Percentiles rank a stretch among this genome's conserved stretches.
phyloP scores from a whole-genome alignment of 2,888 invertebrate genomes.

The Ormyrus rosae region DNA sequence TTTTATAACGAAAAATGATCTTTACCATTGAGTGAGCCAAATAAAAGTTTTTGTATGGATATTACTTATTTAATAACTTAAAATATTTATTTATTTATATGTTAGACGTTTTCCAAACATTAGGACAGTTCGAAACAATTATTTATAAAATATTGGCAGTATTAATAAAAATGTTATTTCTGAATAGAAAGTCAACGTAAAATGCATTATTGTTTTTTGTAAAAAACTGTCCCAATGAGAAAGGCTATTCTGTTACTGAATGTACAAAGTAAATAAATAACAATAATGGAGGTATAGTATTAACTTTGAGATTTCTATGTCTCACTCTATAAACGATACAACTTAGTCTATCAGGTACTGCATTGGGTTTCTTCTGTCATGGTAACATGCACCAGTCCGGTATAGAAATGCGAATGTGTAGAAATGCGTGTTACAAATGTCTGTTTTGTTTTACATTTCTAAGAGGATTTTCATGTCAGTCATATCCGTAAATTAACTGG shows the following conservation, averaged over 20 bases:
- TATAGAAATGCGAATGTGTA: conserved; percentile 61
- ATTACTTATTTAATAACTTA: conserved; percentile 2
- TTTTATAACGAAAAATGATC: conserved; percentile 11
- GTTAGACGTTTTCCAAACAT: neutral
- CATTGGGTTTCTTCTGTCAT: conserved; percentile 74
- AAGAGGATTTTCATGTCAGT: conserved; percentile 35
- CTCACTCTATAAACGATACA: conserved; percentile 73
- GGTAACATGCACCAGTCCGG: conserved; percentile 75
- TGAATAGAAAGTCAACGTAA: neutral
- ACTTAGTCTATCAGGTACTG: conserved; percentile 76
- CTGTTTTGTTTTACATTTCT: conserved; percentile 25
- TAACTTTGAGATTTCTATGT: conserved; percentile 74
- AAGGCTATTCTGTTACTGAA: conserved; percentile 64
- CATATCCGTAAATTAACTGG: conserved; percentile 26
- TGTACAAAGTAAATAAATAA: conserved; percentile 74
- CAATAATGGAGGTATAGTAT: conserved; percentile 73
- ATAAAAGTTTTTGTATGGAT: neutral
- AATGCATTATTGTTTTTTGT: conserved; percentile 7
- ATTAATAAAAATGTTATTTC: too few relatives aligned
- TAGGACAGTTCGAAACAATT: conserved; percentile 20
- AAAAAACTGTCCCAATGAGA: conserved; percentile 42
- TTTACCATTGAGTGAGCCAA: neutral
- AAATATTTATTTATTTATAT: conserved; percentile 3
- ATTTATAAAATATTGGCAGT: neutral
- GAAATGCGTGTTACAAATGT: conserved; percentile 46